Conservation (phyloP, 2,113 vertebrate genomes). For the Microtus oregoni region DNA sequence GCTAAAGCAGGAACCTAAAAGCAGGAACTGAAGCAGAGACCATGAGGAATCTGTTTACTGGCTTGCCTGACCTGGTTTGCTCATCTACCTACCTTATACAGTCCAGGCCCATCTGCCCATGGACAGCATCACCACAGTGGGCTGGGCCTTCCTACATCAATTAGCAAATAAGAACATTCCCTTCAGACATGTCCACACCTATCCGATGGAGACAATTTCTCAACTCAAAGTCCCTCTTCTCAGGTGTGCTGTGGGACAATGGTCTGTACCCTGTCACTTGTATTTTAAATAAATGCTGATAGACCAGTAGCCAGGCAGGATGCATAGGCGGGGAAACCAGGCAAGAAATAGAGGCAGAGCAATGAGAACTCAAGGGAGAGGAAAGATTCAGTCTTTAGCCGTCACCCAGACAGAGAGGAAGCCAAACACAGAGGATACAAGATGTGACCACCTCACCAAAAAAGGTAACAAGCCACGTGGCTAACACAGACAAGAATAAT, state of each 20-base stretch:
- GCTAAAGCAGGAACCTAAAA: not conserved
- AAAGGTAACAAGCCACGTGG: too few relatives aligned
- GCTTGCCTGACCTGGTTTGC: not conserved
- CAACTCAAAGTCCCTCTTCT: not conserved
- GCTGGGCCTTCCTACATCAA: not conserved
- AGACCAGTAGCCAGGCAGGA: too few relatives aligned
- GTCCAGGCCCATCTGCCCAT: not conserved
- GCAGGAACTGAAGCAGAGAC: not conserved
- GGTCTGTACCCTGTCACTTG: too few relatives aligned
- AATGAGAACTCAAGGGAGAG: too few relatives aligned
- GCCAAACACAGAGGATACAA: too few relatives aligned
- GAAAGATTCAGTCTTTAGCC: too few relatives aligned
- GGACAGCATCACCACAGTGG: not conserved
- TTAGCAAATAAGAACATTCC: not conserved
- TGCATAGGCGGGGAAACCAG: too few relatives aligned
- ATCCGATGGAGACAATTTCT: not conserved
- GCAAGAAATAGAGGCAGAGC: too few relatives aligned
- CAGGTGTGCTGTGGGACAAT: not conserved
- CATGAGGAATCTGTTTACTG: not conserved
- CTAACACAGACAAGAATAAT: too few relatives aligned
- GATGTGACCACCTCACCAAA: too few relatives aligned
- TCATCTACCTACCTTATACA: not conserved
- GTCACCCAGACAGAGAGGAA: too few relatives aligned
- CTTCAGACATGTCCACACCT: not conserved
- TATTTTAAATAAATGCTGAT: too few relatives aligned